A percentile compares a stretch with the other conserved stretches of the same genome.
Evolutionary conservation across 2,113 vertebrate species (phyloP).

Genomic region (Neotragus moschatus): DNA sequence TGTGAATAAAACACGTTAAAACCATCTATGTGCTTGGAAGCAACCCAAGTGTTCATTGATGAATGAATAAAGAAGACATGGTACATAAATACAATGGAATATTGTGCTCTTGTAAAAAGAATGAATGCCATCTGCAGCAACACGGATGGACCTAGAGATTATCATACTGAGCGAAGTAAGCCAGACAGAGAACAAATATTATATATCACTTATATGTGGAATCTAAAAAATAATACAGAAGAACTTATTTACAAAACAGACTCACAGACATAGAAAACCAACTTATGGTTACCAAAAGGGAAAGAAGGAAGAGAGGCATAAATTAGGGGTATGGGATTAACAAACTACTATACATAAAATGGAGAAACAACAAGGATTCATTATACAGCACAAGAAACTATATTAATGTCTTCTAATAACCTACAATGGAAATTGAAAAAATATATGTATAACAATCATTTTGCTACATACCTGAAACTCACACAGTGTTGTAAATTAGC

Average conservation of each 20-base stretch:
- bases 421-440: neutral
- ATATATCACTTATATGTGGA: neutral
- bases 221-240: neutral
- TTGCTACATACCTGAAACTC: neutral
- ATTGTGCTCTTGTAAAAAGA: neutral
- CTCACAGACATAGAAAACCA: neutral
- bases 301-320: neutral
- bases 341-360: neutral
- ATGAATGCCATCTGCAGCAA: neutral
- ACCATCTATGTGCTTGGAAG: neutral
- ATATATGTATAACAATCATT: neutral
- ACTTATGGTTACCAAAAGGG: neutral
- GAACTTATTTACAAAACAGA: neutral
- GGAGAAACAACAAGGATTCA: neutral
- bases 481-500: neutral
- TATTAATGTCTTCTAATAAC: neutral
- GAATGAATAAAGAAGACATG: neutral
- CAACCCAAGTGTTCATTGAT: neutral
- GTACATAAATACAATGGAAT: neutral
- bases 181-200: neutral
- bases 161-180: neutral
- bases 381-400: neutral
- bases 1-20: neutral
- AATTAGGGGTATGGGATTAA: neutral
- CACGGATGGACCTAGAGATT: neutral